Base-by-base conservation (phyloP, 2,797 vertebrate species). In the Mormyrops attenuatus region DNA sequence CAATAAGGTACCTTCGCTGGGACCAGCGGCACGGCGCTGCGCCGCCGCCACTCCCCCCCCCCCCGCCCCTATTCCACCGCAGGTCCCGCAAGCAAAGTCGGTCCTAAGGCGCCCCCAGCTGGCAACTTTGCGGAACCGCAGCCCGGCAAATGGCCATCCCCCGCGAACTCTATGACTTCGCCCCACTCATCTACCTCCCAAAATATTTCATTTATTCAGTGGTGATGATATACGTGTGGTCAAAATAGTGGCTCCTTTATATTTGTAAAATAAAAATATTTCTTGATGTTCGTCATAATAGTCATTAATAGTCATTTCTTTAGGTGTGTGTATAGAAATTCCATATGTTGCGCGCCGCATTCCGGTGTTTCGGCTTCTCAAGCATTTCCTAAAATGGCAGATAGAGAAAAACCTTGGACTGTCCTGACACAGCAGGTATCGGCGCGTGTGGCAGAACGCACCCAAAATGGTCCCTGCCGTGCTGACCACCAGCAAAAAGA, bases 361-460 rank as follows among this genome's bases (percentile, higher is more conserved):
- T 73, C 66, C 60, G 8, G 60, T 63, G 8, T 2, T 63, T 26
- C 66, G 53, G 66, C 66, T 44, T 80, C 6, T 44, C 3, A 80
- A n/a, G 34, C 20, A 80, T 80, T 41, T 80, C 73, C 73, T 80
- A 44, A 80, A 44, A 80, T 80, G 6, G 38, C 73, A 80, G 38
- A 44, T 1, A 80, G 38, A 80, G 73, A 2, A 44, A 44, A 80
- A 44, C 34, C 38, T 41, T 80, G 73, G 38, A 44, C 38, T 44
- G 5, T 44, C 7, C 34, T 80, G 73, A 44, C 20, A 44, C 73
- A n/a, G 73, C 73, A 38, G 30, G 30, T 5, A 17, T n/a, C 9
- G 3, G 22, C 11, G n/a, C 3, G 90, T 66, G 96, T 89, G 90
- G 63, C 26, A 41, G 15, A 20, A 38, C 69, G 5, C 34, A 77